phyloP scores from a whole-genome alignment of 2,113 vertebrate genomes.

The Hippoglossus stenolepis region DNA sequence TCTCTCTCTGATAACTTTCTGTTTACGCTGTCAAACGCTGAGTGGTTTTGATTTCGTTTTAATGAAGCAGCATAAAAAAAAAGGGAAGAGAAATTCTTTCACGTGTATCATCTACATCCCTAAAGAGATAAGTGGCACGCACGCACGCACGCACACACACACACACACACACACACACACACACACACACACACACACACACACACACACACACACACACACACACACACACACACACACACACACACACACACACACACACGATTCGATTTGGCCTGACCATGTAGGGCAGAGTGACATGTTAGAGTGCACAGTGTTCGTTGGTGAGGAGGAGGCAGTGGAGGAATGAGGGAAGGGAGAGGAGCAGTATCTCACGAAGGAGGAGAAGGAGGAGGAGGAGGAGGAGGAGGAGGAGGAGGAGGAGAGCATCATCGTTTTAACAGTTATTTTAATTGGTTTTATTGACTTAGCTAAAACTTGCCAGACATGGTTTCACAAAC shows the following conservation, averaged over 20 bases:
- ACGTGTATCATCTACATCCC: conserved; percentile 17
- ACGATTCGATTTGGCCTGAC: conserved; percentile 21
- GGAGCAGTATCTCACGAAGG: background rate
- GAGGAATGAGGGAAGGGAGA: background rate
- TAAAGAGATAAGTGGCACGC: background rate
- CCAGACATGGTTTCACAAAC: background rate
- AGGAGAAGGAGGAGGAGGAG: too few species aligned
- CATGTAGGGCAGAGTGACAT: conserved; percentile 48
- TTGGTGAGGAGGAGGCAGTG: conserved; percentile 8
- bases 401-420: background rate
- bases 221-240: background rate
- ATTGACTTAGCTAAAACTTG: background rate
- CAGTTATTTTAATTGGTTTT: background rate
- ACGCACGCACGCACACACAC: background rate
- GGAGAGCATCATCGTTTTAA: background rate
- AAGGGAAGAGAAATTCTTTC: conserved; percentile 1
- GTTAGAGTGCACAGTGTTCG: conserved; percentile 6
- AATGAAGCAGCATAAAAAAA: background rate
- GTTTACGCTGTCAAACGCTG: background rate
- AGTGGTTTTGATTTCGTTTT: background rate
- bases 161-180: background rate
- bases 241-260: background rate
- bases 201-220: background rate
- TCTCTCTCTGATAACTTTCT: background rate
- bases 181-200: background rate